Evolutionary conservation across 1,140 invertebrate genomes (phyloP), one percentile per base, ranked within the genome.

Genomic region (Dinoponera quadriceps): DNA sequence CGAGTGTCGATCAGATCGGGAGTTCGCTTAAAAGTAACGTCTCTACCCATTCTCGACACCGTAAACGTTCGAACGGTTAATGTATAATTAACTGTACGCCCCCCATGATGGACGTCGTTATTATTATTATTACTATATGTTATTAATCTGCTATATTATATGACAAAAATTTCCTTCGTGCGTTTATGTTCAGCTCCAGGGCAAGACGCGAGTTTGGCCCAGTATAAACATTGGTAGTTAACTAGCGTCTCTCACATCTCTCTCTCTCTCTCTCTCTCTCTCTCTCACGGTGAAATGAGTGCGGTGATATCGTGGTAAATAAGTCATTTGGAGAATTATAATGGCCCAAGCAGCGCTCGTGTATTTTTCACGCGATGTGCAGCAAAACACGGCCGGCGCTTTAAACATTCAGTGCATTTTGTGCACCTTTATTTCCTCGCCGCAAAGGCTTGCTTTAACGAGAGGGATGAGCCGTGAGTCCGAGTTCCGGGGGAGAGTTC

Each of bases 381-480:
- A 20, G 38, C 38, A 18, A 1, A 66, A n/a, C 29, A 13, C 38
- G 29, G 11, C 11, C 22, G 20, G 29, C 49, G 54, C 29, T 77
- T 77, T 25, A 51, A 77, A 66, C 9, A 54, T 66, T 66, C 29
- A 48, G 22, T 77, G 38, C 48, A 27, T 14, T 75, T 65, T 29
- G 27, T 59, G 57, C 3, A 44, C 20, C 22, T 51, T 54, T 5
- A 11, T 63, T 63, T 33, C 13, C 44, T 38, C 29, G 20, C 51
- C 29, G 20, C 51, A 74, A 74, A 74, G 9, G 33, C n/a, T 62
- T 16, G 18, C 22, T 14, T 4, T 18, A 25, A 44, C 29, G 16
- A 74, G 33, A 27, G 51, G 54, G 20, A 44, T 65, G 60, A 83
- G 11, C 11, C 38, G 38, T 73, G n/a, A n/a, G 66, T 83, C 68